phyloP scores from a whole-genome alignment of 2,888 invertebrate genomes.

The Idaea biselata region DNA sequence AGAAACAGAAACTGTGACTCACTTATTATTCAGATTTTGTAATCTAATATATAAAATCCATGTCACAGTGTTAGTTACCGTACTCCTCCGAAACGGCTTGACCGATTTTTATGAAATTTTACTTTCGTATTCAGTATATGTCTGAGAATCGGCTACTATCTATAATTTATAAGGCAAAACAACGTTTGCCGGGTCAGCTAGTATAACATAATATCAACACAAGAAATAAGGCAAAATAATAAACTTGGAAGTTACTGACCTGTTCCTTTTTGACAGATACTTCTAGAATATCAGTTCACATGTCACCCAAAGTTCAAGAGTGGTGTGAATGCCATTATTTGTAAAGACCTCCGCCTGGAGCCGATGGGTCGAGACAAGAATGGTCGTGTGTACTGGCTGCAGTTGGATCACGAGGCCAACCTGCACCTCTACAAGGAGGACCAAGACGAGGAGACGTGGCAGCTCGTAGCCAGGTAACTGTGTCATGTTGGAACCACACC shows the following conservation, averaged over 20 bases:
- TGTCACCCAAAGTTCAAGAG: slow-evolving; percentile 95
- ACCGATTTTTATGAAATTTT: too few species aligned
- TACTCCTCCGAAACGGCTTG: too few species aligned
- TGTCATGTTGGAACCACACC: too few species aligned
- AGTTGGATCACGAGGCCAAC: slow-evolving; percentile 93
- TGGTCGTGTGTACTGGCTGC: slow-evolving; percentile 97
- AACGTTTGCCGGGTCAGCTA: too few species aligned
- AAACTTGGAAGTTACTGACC: background rate
- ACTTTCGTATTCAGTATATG: too few species aligned
- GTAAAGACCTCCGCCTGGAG: slow-evolving; percentile 89
- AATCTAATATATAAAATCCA: too few species aligned
- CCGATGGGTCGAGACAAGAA: slow-evolving; percentile 95
- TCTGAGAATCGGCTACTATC: too few species aligned
- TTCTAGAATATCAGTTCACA: slow-evolving; percentile 97
- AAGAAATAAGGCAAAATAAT: background rate
- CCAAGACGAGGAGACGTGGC: slow-evolving; percentile 97
- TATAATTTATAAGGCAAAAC: too few species aligned
- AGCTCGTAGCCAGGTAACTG: slow-evolving; percentile 89
- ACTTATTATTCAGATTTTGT: too few species aligned
- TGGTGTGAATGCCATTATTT: slow-evolving; percentile 88
- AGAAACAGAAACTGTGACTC: background rate
- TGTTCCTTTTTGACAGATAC: slow-evolving; percentile 80
- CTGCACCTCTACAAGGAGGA: slow-evolving; percentile 96
- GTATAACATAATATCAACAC: background rate
- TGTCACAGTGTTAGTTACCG: too few species aligned